These are phyloP conservation scores for Hemibates koningsi DNA, from an alignment of 2,113 vertebrate species.

Conservation along the genomic window DNA sequence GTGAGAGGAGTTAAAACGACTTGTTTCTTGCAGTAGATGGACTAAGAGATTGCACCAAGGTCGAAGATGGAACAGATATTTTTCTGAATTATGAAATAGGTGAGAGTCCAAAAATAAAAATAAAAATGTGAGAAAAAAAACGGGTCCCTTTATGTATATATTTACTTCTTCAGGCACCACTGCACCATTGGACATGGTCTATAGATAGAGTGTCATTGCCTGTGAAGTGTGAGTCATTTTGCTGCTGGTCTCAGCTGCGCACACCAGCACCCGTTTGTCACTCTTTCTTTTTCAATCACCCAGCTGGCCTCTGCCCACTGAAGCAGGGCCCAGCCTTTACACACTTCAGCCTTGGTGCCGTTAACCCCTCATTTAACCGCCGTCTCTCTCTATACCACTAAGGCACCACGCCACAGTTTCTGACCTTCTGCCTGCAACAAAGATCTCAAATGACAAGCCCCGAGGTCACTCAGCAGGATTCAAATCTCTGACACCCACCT, in stretches of 20 bases:
- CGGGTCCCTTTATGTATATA: neutral
- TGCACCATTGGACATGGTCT: neutral
- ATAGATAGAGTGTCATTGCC: neutral
- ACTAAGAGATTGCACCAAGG: neutral
- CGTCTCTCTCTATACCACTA: neutral
- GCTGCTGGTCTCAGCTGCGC: slow-evolving; percentile 36
- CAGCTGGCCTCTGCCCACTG: slow-evolving; percentile 26
- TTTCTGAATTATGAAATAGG: neutral
- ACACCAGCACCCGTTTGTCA: slow-evolving; percentile 25
- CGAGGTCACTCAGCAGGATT: neutral
- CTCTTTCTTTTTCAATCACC: slow-evolving; percentile 39
- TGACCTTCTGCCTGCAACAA: neutral
- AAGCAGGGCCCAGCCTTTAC: slow-evolving; percentile 23
- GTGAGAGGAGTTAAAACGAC: neutral
- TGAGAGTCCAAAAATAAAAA: neutral
- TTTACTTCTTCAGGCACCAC: neutral
- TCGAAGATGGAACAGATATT: neutral
- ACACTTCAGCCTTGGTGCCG: slow-evolving; percentile 11
- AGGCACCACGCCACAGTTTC: neutral
- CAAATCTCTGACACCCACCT: neutral
- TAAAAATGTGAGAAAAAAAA: neutral
- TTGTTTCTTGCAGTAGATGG: neutral
- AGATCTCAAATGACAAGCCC: neutral
- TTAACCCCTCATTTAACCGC: slow-evolving; percentile 27
- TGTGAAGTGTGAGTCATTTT: slow-evolving; percentile 6